phyloP scores from a whole-genome alignment of 1,140 invertebrate species.

The Bombus affinis region DNA sequence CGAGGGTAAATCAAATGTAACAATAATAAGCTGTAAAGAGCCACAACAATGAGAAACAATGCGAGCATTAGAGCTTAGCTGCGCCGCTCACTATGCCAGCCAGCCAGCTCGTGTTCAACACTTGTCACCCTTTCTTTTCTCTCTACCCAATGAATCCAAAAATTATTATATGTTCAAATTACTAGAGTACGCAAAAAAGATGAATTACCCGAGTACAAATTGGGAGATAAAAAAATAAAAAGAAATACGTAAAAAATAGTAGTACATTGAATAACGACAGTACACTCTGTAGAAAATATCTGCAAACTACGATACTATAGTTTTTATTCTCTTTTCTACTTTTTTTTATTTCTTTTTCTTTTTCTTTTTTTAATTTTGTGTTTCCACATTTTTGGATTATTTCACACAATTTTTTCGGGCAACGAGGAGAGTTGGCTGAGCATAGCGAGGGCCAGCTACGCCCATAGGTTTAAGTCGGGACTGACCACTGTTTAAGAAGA shows the following conservation, averaged over 20 bases:
- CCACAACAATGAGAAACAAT: constrained; percentile 84
- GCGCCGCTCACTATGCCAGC: constrained; percentile 70
- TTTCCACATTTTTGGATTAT: background rate
- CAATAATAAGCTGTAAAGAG: constrained; percentile 83
- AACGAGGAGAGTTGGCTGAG: constrained; percentile 61
- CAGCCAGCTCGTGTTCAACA: constrained; percentile 37
- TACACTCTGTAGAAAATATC: background rate
- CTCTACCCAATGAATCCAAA: background rate
- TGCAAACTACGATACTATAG: background rate
- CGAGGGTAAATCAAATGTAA: constrained; percentile 75
- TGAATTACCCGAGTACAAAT: background rate
- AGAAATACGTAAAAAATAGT: background rate
- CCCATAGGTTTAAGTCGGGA: constrained; percentile 82
- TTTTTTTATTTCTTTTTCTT: background rate
- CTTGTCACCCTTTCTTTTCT: background rate
- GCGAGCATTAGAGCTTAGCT: constrained; percentile 79
- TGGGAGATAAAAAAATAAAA: background rate
- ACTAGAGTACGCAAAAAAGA: background rate
- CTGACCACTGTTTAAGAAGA: constrained; percentile 84
- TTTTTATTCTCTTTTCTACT: background rate
- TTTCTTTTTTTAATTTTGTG: too few relatives aligned
- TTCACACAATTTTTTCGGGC: too few relatives aligned
- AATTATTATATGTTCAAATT: background rate
- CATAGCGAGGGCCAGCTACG: constrained; percentile 74
- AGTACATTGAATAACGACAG: background rate